Base-by-base conservation (phyloP, 2,888 invertebrate species). In the Lacanobia wlatinum region DNA sequence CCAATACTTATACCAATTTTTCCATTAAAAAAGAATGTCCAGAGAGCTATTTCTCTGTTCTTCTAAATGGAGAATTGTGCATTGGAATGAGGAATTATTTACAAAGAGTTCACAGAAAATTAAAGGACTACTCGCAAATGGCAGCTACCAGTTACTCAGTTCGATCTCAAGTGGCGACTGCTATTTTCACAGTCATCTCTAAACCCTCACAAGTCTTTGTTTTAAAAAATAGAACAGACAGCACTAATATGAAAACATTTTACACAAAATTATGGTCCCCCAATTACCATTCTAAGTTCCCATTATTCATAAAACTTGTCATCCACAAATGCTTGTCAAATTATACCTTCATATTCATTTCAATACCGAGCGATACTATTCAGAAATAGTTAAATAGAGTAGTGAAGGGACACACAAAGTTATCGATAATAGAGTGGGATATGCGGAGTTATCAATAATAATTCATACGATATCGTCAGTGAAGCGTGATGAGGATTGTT, bases 401-500 rank as follows among this genome's bases (percentile, higher is more conserved):
- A n/a, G n/a, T 61, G 46, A 28, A 28, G 18, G 61, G 50, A 53
- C 58, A 59, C 40, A 69, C 53, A 23, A 14, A 70, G 12, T 64
- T 79, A 59, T 55, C 60, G 66, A 70, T 73, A 76, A 76, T 77
- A 50, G 66, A 55, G 60, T 59, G 40, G 34, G 46, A 50, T 60
- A 71, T 58, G 70, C 28, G 18, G 21, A 73, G 66, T 65, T 81
- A 69, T 53, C 65, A 66, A 73, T 71, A 70, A 71, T 83, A 81
- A 86, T 86, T 83, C 75, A 78, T 81, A 77, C 67, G 76, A 78
- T 70, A 82, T 73, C 73, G 73, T 52, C 70, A 71, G 78, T 80
- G 81, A 70, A 76, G 80, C 79, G 68, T 63, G 62, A 68, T 75
- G 83, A 76, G 83, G 75, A 84, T 86, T 87, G 81, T 83, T 70